Evolutionary conservation across 92 coral and sea anemone species (phyloP).

Genomic region (Bergia sp.): DNA sequence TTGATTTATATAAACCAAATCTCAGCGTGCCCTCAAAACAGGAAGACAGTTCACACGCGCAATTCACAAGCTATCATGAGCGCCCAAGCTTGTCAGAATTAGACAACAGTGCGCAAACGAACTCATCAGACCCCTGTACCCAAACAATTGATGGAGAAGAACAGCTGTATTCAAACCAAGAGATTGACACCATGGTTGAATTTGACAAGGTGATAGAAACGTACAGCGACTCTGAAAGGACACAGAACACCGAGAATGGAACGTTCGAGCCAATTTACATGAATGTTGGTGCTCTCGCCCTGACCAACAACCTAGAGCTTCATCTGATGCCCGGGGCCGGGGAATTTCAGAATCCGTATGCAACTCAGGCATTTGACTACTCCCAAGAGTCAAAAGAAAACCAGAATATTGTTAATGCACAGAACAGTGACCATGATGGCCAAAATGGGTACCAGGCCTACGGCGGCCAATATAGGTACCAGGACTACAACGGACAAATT

Average conservation of each 20-base stretch:
- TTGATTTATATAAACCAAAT: not conserved
- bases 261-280: conserved; percentile 9
- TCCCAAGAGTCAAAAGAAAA: not conserved
- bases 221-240: not conserved
- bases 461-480: not conserved
- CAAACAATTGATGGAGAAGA: not conserved
- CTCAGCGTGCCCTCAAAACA: not conserved
- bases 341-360: not conserved
- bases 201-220: not conserved
- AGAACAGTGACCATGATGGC: not conserved
- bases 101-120: not conserved
- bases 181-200: not conserved
- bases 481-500: not conserved
- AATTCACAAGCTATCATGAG: not conserved
- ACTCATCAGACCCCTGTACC: not conserved
- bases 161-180: conserved; percentile 13
- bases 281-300: conserved; percentile 25
- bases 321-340: not conserved
- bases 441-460: not conserved
- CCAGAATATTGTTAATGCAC: too few relatives aligned
- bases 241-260: not conserved
- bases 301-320: conserved; percentile 9
- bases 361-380: not conserved
- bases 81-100: not conserved
- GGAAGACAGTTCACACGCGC: not conserved